These are phyloP conservation scores for Eilema depressum DNA, from an alignment of 2,888 invertebrate species.

Conservation along the genomic window DNA sequence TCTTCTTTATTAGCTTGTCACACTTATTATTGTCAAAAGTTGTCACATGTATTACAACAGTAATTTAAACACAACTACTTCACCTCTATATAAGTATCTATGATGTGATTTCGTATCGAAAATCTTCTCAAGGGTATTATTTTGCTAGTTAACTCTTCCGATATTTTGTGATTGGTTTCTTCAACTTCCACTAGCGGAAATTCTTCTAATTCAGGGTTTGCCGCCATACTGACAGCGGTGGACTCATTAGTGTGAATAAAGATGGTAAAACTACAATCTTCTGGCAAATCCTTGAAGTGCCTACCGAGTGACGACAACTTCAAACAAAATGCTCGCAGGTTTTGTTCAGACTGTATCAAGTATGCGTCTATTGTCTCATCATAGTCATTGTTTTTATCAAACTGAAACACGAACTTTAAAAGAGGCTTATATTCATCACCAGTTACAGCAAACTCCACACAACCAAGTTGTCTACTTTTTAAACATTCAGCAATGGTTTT, in stretches of 20 bases:
- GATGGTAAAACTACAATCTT: slow-evolving; percentile 87
- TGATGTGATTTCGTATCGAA: slow-evolving; percentile 64
- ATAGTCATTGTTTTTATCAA: slow-evolving; percentile 60
- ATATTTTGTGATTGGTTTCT: slow-evolving; percentile 30
- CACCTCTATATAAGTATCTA: slow-evolving; percentile 75
- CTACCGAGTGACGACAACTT: slow-evolving; percentile 82
- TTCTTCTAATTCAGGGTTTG: slow-evolving; percentile 82
- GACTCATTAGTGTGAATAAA: slow-evolving; percentile 87
- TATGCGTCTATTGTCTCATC: slow-evolving; percentile 86
- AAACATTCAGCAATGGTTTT: slow-evolving; percentile 82
- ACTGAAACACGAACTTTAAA: slow-evolving; percentile 74
- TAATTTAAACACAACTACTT: slow-evolving; percentile 35
- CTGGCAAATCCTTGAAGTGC: slow-evolving; percentile 82
- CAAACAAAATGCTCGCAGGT: slow-evolving; percentile 87
- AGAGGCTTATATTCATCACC: slow-evolving; percentile 62
- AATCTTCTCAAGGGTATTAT: slow-evolving; percentile 75
- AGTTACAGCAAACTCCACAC: slow-evolving; percentile 83
- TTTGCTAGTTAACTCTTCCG: slow-evolving; percentile 54
- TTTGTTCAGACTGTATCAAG: slow-evolving; percentile 88
- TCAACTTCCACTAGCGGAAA: slow-evolving; percentile 77
- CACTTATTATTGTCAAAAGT: neutral
- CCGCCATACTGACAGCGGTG: slow-evolving; percentile 84
- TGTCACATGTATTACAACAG: neutral
- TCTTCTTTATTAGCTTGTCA: too few relatives aligned
- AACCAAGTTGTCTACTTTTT: slow-evolving; percentile 79